A percentile compares a stretch with the other conserved stretches of the same genome.
Conservation (phyloP, 2,888 invertebrate genomes). For the Lasioglossum zephyrum region DNA sequence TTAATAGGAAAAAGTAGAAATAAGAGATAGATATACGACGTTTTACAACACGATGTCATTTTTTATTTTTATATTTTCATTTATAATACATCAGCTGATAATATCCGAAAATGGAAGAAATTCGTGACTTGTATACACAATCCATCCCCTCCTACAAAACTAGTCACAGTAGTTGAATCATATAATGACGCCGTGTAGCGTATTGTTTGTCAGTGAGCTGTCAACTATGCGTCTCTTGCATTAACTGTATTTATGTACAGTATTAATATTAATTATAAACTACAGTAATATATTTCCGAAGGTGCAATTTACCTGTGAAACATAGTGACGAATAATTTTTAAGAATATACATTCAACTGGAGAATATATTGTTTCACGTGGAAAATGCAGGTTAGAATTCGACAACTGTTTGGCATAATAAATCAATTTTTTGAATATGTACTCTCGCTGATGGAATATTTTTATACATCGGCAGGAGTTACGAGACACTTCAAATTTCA, state of each 20-base stretch:
- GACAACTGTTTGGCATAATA: background rate
- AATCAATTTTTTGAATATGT: background rate
- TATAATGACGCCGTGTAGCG: slow-evolving; percentile 41
- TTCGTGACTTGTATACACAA: background rate
- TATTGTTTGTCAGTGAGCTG: slow-evolving; percentile 48
- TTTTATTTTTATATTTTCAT: background rate
- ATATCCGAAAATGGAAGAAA: background rate
- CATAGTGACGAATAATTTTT: background rate
- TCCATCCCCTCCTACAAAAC: slow-evolving; percentile 10
- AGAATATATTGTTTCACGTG: slow-evolving; percentile 41
- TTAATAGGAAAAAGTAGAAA: background rate
- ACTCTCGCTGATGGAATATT: background rate
- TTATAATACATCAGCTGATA: background rate
- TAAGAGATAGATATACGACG: background rate
- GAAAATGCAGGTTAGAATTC: slow-evolving; percentile 64
- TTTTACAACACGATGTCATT: background rate
- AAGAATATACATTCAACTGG: background rate
- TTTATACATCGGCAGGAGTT: background rate
- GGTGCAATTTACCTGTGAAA: background rate
- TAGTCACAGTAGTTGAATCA: slow-evolving; percentile 57
- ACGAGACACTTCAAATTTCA: background rate
- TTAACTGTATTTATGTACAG: slow-evolving; percentile 2
- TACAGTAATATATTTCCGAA: background rate
- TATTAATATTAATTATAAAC: background rate
- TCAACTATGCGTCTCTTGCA: slow-evolving; percentile 24